Conservation (phyloP, 2,113 vertebrate genomes). For the Podilymbus podiceps region DNA sequence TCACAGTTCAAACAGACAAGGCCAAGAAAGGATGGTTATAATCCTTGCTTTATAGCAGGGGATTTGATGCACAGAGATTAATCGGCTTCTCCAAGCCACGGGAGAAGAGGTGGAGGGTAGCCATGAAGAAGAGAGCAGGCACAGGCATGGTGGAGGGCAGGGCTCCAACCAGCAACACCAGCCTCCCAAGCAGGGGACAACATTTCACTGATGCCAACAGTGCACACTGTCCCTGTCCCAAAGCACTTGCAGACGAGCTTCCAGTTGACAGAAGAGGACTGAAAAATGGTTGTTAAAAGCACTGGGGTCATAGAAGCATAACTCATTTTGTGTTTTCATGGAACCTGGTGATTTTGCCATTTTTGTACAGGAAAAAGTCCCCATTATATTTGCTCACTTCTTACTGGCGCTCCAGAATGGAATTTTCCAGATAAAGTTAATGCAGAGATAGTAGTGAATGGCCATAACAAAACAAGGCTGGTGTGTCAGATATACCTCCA, state of each 20-base stretch:
- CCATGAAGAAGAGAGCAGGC: not conserved
- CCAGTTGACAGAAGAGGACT: not conserved
- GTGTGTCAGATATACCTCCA: not conserved
- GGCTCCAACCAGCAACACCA: not conserved
- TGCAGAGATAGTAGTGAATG: not conserved
- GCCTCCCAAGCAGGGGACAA: not conserved
- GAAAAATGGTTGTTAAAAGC: not conserved
- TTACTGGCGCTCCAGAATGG: not conserved
- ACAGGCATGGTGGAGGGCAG: accelerated
- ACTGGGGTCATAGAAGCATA: not conserved
- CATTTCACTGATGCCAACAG: not conserved
- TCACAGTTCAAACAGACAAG: not conserved
- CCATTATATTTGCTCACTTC: not conserved
- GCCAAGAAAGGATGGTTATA: not conserved
- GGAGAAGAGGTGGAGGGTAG: too few species aligned
- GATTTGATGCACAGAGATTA: not conserved
- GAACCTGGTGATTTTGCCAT: not conserved
- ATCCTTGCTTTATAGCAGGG: not conserved
- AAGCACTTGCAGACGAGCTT: not conserved
- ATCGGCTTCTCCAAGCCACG: not conserved
- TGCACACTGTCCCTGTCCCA: not conserved
- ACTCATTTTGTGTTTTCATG: not conserved
- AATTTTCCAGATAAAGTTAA: not conserved
- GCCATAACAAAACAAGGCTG: not conserved
- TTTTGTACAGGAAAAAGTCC: not conserved